Evolutionary conservation across 2,888 invertebrate genomes (phyloP).

Genomic region (Ryuthela nishihirai): DNA sequence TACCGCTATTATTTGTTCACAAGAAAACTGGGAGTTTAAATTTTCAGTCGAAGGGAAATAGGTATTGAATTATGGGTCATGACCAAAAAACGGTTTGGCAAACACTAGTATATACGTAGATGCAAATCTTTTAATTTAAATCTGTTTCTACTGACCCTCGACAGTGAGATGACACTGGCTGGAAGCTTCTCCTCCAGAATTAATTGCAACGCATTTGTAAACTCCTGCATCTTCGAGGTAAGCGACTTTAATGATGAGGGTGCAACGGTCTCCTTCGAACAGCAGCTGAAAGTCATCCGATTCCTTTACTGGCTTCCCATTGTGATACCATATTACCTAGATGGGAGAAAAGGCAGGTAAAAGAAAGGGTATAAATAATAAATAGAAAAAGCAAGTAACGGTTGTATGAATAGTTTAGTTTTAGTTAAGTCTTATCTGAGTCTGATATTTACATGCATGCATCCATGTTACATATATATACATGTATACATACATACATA

Average conservation of each 20-base stretch:
- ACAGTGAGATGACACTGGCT: conserved; percentile 68
- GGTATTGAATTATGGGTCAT: conserved; percentile 52
- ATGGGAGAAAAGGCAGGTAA: conserved; percentile 4
- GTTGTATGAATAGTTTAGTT: not conserved
- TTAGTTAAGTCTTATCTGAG: conserved; percentile 61
- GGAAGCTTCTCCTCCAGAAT: conserved; percentile 74
- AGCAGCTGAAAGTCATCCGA: conserved; percentile 66
- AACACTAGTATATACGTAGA: no score
- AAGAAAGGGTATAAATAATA: no score
- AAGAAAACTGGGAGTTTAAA: no score
- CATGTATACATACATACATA: no score
- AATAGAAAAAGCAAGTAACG: no score
- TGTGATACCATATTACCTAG: conserved; percentile 42
- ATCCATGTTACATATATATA: no score
- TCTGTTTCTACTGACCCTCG: conserved; percentile 72
- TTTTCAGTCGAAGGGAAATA: not conserved
- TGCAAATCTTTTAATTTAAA: no score
- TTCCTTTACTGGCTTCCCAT: conserved; percentile 51
- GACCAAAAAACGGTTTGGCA: no score
- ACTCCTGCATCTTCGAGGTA: conserved; percentile 70
- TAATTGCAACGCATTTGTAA: conserved; percentile 82
- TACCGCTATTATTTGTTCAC: no score
- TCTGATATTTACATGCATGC: not conserved
- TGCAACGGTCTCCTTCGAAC: conserved; percentile 74
- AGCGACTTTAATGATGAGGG: conserved; percentile 77